A percentile compares a stretch with the other conserved stretches of the same genome.
phyloP scores from a whole-genome alignment of 2,888 invertebrate species.

The Patella depressa region DNA sequence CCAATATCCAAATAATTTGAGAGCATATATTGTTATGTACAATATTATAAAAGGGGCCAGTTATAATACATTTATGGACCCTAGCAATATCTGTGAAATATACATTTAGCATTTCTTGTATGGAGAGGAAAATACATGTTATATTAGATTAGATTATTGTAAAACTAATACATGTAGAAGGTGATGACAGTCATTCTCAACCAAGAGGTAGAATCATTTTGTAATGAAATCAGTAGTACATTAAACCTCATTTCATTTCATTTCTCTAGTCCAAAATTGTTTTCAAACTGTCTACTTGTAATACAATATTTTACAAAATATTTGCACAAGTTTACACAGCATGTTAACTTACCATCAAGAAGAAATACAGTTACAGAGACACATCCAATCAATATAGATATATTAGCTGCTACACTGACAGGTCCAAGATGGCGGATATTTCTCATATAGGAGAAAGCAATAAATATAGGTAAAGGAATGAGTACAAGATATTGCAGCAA shows the following conservation, averaged over 20 bases:
- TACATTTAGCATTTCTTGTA: too few relatives aligned
- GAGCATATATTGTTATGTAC: too few relatives aligned
- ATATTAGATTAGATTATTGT: too few relatives aligned
- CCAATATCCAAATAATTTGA: too few relatives aligned
- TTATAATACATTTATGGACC: too few relatives aligned
- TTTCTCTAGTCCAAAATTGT: not conserved
- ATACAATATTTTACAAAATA: not conserved
- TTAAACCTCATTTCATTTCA: not conserved
- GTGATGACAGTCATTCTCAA: not conserved
- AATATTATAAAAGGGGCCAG: too few relatives aligned
- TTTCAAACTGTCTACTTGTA: not conserved
- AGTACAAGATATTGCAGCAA: conserved; percentile 58
- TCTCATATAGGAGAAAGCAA: conserved; percentile 60
- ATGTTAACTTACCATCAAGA: conserved; percentile 52
- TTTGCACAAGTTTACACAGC: not conserved
- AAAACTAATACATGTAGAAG: too few relatives aligned
- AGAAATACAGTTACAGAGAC: conserved; percentile 56
- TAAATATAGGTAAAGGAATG: conserved; percentile 61
- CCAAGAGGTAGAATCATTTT: not conserved
- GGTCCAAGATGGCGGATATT: conserved; percentile 59
- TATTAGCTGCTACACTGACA: conserved; percentile 63
- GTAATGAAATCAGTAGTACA: not conserved
- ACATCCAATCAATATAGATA: conserved; percentile 62
- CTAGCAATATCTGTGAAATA: too few relatives aligned
- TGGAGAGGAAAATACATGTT: too few relatives aligned